Evolutionary conservation across 2,888 invertebrate species (phyloP).

Genomic region (Cantharis lateralis): DNA sequence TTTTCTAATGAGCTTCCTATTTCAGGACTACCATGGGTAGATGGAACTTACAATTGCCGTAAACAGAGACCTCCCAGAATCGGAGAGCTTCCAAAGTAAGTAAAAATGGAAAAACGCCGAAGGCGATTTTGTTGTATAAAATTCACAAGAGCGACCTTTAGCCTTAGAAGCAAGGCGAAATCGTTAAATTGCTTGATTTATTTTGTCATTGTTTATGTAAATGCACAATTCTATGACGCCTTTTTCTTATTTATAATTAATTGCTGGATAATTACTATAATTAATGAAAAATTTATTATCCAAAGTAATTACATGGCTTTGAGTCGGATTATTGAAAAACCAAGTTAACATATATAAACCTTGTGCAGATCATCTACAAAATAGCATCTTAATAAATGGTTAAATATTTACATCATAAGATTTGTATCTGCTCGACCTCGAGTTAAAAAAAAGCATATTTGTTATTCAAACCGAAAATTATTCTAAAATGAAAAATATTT

Average conservation of each 20-base stretch:
- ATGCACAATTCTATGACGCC: not conserved
- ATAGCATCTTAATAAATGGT: not conserved
- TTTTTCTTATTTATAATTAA: not conserved
- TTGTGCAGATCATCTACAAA: not conserved
- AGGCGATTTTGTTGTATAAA: not conserved
- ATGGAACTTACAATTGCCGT: slow-evolving; percentile 51
- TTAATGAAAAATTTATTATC: not conserved
- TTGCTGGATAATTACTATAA: not conserved
- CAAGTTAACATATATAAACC: not conserved
- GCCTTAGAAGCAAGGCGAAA: not conserved
- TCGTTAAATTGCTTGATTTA: not conserved
- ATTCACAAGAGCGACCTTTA: not conserved
- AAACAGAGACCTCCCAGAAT: slow-evolving; percentile 54
- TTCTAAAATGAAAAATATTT: not conserved
- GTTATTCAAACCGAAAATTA: not conserved
- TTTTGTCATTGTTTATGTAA: not conserved
- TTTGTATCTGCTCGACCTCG: not conserved
- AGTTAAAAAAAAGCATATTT: not conserved
- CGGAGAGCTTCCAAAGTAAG: slow-evolving; percentile 55
- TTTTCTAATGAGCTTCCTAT: slow-evolving; percentile 19
- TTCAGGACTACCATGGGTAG: slow-evolving; percentile 55
- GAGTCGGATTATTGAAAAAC: not conserved
- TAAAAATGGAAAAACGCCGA: not conserved
- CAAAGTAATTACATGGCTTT: not conserved
- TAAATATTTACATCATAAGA: not conserved